Evolutionary conservation across 2,797 vertebrate species (phyloP).

Genomic region (Helicolenus hilgendorfi): DNA sequence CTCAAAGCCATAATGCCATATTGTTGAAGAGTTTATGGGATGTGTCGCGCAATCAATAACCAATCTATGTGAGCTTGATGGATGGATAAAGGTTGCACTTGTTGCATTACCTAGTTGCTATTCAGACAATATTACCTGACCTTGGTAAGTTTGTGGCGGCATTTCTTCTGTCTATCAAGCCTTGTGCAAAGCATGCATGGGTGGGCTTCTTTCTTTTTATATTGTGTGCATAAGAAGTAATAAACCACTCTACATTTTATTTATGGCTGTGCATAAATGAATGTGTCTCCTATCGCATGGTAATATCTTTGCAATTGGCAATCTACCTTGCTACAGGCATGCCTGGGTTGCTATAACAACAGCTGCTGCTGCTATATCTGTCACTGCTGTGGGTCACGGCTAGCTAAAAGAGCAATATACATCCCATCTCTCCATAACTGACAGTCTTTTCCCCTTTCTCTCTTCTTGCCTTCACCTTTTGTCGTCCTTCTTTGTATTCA

Average conservation of each 20-base stretch:
- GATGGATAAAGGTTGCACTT: conserved; percentile 53
- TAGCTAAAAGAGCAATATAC: conserved; percentile 70
- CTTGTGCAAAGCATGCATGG: neutral
- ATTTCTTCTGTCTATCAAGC: neutral
- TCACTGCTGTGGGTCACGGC: conserved; percentile 70
- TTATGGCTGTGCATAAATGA: conserved; percentile 41
- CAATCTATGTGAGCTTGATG: conserved; percentile 80
- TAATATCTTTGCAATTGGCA: conserved; percentile 40
- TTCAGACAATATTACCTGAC: conserved; percentile 36
- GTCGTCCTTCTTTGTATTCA: conserved; percentile 1
- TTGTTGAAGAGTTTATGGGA: conserved; percentile 62
- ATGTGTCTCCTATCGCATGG: conserved; percentile 11
- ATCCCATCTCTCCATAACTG: conserved; percentile 53
- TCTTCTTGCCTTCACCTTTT: conserved; percentile 1
- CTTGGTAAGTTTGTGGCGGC: conserved; percentile 4
- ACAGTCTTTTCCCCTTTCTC: conserved; percentile 14
- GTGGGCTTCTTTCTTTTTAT: neutral
- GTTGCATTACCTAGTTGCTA: conserved; percentile 31
- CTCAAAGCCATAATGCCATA: conserved; percentile 50
- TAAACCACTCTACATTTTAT: conserved; percentile 1
- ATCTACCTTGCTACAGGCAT: conserved; percentile 59
- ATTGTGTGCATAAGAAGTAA: conserved; percentile 1
- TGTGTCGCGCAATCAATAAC: conserved; percentile 80
- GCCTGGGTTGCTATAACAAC: conserved; percentile 85
- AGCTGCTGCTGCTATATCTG: conserved; percentile 80